These are phyloP conservation scores for Yponomeuta malinellus DNA, from an alignment of 2,888 invertebrate species.

Conservation along the genomic window DNA sequence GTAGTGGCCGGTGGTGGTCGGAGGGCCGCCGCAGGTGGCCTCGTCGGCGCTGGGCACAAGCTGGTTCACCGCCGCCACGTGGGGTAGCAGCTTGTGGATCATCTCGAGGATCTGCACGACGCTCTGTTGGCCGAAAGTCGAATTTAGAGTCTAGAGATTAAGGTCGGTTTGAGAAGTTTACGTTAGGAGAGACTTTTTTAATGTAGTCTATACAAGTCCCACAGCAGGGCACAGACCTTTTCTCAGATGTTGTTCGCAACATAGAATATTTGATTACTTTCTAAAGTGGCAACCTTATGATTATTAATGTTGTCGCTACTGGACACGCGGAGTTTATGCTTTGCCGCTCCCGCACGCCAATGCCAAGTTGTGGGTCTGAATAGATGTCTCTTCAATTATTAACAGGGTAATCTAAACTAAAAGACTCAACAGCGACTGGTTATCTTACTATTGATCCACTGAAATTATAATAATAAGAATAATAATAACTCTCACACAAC, in stretches of 20 bases:
- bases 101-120: slow-evolving; percentile 89
- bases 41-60: slow-evolving; percentile 55
- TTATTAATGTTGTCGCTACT: no score
- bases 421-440: no score
- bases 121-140: slow-evolving; percentile 71
- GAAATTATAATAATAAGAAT: no score
- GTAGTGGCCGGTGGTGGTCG: slow-evolving; percentile 86
- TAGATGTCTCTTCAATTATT: no score
- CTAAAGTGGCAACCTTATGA: no score
- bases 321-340: no score
- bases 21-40: slow-evolving; percentile 28
- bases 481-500: no score
- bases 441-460: no score
- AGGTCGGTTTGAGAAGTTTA: background rate
- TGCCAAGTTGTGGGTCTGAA: no score
- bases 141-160: background rate
- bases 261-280: background rate
- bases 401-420: no score
- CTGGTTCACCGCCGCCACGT: slow-evolving; percentile 90
- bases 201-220: background rate
- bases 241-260: background rate
- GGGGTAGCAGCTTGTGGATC: slow-evolving; percentile 91
- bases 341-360: no score
- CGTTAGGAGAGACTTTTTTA: no score
- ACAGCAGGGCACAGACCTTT: background rate